Base-by-base conservation (phyloP, 2,888 invertebrate genomes). In the Synanthedon myopaeformis region DNA sequence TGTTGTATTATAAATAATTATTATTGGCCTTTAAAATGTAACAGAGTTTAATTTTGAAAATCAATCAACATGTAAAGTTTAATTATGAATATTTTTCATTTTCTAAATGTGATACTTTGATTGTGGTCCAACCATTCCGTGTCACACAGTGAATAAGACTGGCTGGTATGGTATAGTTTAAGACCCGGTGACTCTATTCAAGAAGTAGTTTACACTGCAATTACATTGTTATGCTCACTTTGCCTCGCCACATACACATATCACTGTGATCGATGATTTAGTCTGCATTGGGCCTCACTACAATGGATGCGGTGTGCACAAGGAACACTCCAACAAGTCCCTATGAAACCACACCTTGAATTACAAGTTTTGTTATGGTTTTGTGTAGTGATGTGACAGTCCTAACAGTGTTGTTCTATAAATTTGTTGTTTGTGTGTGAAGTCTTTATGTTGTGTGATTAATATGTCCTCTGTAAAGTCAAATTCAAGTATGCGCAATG, bases 161-260 rank as follows among this genome's bases (percentile, higher is more conserved):
- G 61, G 55, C 59, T 61, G 63, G 53, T 61, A 63, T 70, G 63
- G 53, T 61, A 63, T 70, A 69, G 69, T 64, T 67, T 70, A 66
- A 56, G 59, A 60, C 66, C 61, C 66, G 23, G 49, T 71, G 72
- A 66, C 76, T 79, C 84, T 82, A 86, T 86, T 86, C 85, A 86
- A 75, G 79, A 79, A 82, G 83, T 82, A 81, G 72, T 84, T 86
- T 75, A 74, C 35, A 35, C 72, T 70, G 82, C 86, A 87, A 87
- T 87, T 86, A 87, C 69, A 82, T 84, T 79, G 82, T 87, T 87
- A 87, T 82, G 82, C 71, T 82, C 86, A 79, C 84, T 79, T 79
- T 78, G 79, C 66, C 79, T 74, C 74, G 67, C 69, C 64, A 70
- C 74, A 62, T 65, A 80, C 82, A 77, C 80, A 76, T 79, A 79